Evolutionary conservation across 2,888 invertebrate genomes (phyloP), one percentile per base, ranked within the genome.

Genomic region (Megalurothrips usitatus): DNA sequence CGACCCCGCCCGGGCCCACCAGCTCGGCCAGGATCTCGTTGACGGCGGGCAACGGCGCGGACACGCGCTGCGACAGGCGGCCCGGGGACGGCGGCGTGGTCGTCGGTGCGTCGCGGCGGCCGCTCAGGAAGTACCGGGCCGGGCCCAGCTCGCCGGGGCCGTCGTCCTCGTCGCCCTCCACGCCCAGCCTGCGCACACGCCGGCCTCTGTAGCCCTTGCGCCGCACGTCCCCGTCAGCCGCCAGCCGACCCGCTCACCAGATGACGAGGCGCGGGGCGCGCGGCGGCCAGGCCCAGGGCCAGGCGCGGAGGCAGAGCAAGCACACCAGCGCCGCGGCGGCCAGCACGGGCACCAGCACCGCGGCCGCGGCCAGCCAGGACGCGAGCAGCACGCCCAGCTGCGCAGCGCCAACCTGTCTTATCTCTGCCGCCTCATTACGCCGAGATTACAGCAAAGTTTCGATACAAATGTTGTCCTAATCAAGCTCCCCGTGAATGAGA

Each of bases 101-200:
- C 19, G 63, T 17, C 9, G 63, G 63, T 6, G 63, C 63, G 63
- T 23, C 6, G 52, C 68, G 23, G 68, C 23, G 19, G 14, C 52
- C 34, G 34, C 34, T 19, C 68, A 68, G 68, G 68, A 68, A 68
- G 68, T 68, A 68, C n/a, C 68, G n/a, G 8, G 68, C n/a, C 68
- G 68, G 68, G 68, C 68, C 68, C 68, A 68, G 68, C 68, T 68
- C 68, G 3, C 68, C 26, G 23, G 23, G 68, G 68, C 68, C 68
- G 9, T 19, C n/a, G 8, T 68, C 68, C 9, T n/a, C 63, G 19
- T 63, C 63, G 63, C 19, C 19, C 19, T 68, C 68, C 68, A 23
- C 68, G 68, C 68, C 68, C 23, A 68, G 23, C 68, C 68, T 68
- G 23, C 49, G 49, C 14, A 19, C 52, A 43, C 34, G 3, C 34